These are phyloP conservation scores for Sphenopsis melanotis DNA, from an alignment of 2,797 vertebrate species.

Conservation along the genomic window DNA sequence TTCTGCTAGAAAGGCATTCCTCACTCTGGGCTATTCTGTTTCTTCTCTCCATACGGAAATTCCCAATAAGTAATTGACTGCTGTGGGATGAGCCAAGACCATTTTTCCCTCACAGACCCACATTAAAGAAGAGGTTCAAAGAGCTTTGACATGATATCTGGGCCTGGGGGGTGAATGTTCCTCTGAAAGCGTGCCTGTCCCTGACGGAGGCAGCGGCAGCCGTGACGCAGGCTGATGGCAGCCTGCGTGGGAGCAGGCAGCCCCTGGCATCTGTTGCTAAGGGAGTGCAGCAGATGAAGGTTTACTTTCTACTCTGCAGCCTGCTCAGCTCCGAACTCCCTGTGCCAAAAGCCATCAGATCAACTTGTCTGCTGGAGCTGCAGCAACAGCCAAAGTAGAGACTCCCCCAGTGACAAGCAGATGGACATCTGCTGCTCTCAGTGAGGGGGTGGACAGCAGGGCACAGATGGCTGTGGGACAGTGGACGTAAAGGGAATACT, in stretches of 20 bases:
- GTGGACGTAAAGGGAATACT: not conserved
- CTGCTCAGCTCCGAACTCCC: not conserved
- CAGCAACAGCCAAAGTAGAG: conserved; percentile 4
- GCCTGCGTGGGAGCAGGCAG: not conserved
- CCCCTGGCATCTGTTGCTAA: conserved; percentile 34
- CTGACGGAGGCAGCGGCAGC: not conserved
- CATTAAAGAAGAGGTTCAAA: not conserved
- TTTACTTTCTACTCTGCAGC: conserved; percentile 8
- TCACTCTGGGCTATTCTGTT: not conserved
- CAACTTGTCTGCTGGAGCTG: not conserved
- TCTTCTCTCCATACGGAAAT: not conserved
- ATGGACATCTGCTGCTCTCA: not conserved
- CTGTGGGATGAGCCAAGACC: not conserved
- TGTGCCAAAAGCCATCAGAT: conserved; percentile 31
- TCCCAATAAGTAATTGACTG: not conserved
- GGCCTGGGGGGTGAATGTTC: not conserved
- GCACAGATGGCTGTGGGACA: conserved; percentile 23
- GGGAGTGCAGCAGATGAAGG: conserved; percentile 5
- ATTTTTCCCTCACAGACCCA: not conserved
- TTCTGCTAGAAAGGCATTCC: not conserved
- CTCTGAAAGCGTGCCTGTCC: not conserved
- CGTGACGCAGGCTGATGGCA: not conserved
- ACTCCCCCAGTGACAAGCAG: not conserved
- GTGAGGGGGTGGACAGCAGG: fast-evolving
- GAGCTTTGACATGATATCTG: not conserved